A percentile compares a stretch with the other conserved stretches of the same genome.
Conservation (phyloP, 2,888 invertebrate genomes). For the Harpalus rubripes region DNA sequence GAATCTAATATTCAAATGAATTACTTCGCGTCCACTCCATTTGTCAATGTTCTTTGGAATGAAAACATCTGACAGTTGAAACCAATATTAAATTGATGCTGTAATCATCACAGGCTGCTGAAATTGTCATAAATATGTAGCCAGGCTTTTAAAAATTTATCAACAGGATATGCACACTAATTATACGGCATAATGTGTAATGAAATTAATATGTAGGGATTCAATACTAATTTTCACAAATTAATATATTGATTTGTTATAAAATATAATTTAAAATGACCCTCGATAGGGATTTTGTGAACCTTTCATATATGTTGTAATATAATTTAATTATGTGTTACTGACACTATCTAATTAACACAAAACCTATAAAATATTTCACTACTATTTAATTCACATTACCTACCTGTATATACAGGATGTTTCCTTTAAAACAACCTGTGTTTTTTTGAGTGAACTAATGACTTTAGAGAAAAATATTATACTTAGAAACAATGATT, state of each 20-base stretch:
- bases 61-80: constrained; percentile 22
- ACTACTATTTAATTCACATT: no score
- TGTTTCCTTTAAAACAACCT: no score
- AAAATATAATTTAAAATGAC: background rate
- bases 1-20: constrained; percentile 41
- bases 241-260: background rate
- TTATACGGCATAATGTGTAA: background rate
- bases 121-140: constrained; percentile 17
- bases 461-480: no score
- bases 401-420: no score
- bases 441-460: no score
- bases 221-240: background rate
- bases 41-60: constrained; percentile 42
- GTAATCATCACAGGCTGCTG: constrained; percentile 9
- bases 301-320: no score
- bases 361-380: no score
- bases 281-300: no score
- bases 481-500: no score
- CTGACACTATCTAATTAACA: no score
- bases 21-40: constrained; percentile 19
- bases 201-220: constrained; percentile 2
- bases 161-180: background rate
- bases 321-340: no score
- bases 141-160: constrained; percentile 6
- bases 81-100: constrained; percentile 22